Evolutionary conservation across 2,113 vertebrate genomes (phyloP).

Genomic region (Ivindomyrus marchei): DNA sequence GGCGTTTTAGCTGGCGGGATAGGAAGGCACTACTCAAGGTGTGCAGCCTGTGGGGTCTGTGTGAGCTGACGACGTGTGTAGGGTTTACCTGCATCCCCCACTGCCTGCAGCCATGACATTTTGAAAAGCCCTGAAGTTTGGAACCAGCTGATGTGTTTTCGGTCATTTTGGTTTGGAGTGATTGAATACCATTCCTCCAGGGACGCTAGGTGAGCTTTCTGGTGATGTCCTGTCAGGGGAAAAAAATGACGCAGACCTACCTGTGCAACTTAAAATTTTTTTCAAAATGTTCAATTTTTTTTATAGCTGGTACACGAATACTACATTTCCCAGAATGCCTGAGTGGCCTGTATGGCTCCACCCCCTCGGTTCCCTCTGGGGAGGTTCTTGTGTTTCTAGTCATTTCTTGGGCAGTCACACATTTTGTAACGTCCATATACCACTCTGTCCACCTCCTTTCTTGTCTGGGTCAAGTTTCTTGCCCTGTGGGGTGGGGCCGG

Average conservation of each 20-base stretch:
- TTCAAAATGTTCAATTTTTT: neutral
- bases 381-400: neutral
- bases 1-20: neutral
- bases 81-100: neutral
- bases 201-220: neutral
- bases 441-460: neutral
- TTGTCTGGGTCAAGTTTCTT: neutral
- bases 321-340: constrained; percentile 5
- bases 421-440: neutral
- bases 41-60: neutral
- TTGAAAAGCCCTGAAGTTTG: neutral
- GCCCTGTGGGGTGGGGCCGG: neutral
- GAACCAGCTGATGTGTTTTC: neutral
- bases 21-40: neutral
- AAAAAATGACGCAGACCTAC: neutral
- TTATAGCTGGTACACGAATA: neutral
- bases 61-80: neutral
- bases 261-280: neutral
- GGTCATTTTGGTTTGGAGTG: neutral
- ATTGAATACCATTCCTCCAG: neutral
- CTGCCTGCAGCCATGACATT: neutral
- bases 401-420: neutral
- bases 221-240: neutral
- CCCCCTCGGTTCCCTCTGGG: neutral
- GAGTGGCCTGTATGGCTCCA: no score